Evolutionary conservation across 2,888 invertebrate species (phyloP), one percentile per base, ranked within the genome.

Genomic region (Spodoptera littoralis): DNA sequence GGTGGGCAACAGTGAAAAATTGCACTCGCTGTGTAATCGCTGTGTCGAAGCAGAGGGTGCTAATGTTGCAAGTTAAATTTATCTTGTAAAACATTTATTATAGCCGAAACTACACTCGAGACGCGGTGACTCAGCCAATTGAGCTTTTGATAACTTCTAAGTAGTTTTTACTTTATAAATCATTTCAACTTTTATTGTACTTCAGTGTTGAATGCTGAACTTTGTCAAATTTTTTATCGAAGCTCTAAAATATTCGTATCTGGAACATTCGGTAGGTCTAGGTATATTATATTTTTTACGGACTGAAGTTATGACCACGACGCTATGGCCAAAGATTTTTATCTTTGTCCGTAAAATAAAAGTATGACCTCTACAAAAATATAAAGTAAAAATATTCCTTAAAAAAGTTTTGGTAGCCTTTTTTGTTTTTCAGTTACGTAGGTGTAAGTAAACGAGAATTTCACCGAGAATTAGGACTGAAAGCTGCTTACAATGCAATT

Each of bases 31-130:
- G 82, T 88, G 90, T 92, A 91, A 90, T 90, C 90, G 88, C 83
- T 87, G 85, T 88, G 89, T 88, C 88, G 91, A 88, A 88, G 85
- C 86, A 83, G 88, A 88, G 91, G 92, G 92, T 85, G 90, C 92
- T 93, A 93, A 93, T 93, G 91, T 89, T 90, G 88, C 87, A 88
- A 90, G 88, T 90, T 88, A 87, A 87, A 90, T 92, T 87, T 92
- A 90, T 92, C 90, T 91, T 80, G 88, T 87, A 86, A 82, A 88
- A 88, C 90, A 92, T 92, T 92, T 92, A 87, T 92, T 89, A 89
- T 86, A 88, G 84, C 77, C 73, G 73, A 80, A 85, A 85, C 84
- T 80, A 78, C 79, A 82, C 81, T 81, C 76, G 80, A 76, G 81
- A 77, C 76, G 80, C 76, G 79, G 84, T 85, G 88, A 85, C 77